Evolutionary conservation across 2,888 invertebrate genomes (phyloP), one percentile per base, ranked within the genome.

Genomic region (Mythimna loreyi): DNA sequence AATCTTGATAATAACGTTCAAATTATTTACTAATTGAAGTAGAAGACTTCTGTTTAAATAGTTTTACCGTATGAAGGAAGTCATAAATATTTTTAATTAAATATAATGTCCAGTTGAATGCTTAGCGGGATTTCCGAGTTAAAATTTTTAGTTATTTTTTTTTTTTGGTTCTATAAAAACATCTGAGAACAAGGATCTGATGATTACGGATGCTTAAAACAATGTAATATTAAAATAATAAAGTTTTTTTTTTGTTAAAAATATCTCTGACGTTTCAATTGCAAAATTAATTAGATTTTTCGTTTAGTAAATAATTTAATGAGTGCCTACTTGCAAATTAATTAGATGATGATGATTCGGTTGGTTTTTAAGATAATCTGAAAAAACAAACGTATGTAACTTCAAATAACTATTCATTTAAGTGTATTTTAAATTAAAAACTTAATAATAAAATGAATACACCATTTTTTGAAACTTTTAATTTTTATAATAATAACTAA

Each of bases 61-160:
- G 61, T 49, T 45, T 63, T 57, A 59, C 55, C 45, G 47, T n/a
- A 63, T 62, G 53, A 50, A 82, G 83, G 84, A 84, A 82, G 82
- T 79, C 60, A 23, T 84, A 82, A 83, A 81, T 76, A 77, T 53
- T n/a, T 55, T 66, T 81, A 84, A 84, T 82, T 77, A 79, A 67
- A 60, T 69, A 66, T 67, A 53, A 71, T 40, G 25, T n/a, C 49
- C 43, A 16, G 40, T 67, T 30, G n/a, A 64, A 59, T 67, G 36
- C 43, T 21, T 68, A 25, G 40, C 76, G 79, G 76, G 57, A 79
- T 72, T 72, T 66, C 66, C 60, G 59, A 61, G 59, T 9, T 25
- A 28, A 33, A 43, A 43, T 52, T 75, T 64, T 36, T 67, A 62
- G 58, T 45, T 25, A 16, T 40, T 36, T 64, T 25, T n/a, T 40